phyloP scores from a whole-genome alignment of 2,888 invertebrate species.

The Drymonia ruficornis region DNA sequence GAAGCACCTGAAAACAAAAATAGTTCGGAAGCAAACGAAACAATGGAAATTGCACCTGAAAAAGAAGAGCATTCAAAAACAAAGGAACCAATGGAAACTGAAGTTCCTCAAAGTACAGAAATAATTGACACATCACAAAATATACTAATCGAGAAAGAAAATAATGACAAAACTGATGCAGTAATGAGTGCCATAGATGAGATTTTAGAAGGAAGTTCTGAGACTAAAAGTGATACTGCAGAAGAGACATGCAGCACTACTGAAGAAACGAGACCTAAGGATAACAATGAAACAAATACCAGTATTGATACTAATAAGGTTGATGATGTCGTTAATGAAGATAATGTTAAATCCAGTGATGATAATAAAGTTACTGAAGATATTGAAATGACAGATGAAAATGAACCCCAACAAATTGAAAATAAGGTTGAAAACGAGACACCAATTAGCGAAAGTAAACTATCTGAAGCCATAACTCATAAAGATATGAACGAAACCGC shows the following conservation, averaged over 20 bases:
- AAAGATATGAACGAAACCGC: constrained; percentile 6
- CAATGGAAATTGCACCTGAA: neutral
- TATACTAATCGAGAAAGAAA: constrained; percentile 12
- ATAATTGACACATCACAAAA: constrained; percentile 22
- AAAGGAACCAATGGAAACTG: neutral
- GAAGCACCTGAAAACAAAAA: neutral
- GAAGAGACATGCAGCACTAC: constrained; percentile 2
- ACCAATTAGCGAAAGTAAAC: neutral
- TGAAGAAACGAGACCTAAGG: constrained; percentile 11
- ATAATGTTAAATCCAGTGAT: constrained; percentile 11
- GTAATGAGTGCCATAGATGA: constrained; percentile 32
- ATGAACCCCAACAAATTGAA: constrained; percentile 7
- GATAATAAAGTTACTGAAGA: neutral
- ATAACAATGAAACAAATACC: neutral
- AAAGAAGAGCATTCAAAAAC: neutral
- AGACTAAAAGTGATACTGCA: constrained; percentile 15
- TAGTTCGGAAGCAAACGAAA: neutral
- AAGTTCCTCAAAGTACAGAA: constrained; percentile 10
- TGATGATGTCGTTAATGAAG: neutral
- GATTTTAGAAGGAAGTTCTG: constrained; percentile 20
- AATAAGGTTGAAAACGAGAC: neutral
- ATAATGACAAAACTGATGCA: constrained; percentile 23
- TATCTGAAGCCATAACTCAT: constrained; percentile 6
- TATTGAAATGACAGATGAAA: neutral
- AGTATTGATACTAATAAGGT: constrained; percentile 6